These are phyloP conservation scores for Hydropsyche betteni DNA, from an alignment of 2,888 invertebrate species.

Conservation along the genomic window DNA sequence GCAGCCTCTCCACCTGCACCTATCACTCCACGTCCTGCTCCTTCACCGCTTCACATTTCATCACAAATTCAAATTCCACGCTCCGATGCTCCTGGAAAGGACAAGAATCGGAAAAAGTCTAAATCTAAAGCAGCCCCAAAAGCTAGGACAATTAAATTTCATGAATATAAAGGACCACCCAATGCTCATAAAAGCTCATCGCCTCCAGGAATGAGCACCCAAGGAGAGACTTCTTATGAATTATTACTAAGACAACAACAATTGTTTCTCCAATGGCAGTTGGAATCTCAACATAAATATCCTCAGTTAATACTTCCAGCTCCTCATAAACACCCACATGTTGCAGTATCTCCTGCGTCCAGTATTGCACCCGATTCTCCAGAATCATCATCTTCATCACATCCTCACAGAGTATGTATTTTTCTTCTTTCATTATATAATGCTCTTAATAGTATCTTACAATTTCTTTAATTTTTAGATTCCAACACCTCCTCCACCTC, in stretches of 20 bases:
- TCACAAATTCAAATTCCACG: constrained; percentile 60
- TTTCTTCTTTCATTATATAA: constrained; percentile 9
- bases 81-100: constrained; percentile 74
- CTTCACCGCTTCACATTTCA: constrained; percentile 55
- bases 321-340: constrained; percentile 66
- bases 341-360: constrained; percentile 58
- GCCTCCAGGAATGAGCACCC: constrained; percentile 62
- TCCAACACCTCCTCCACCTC: constrained; percentile 59
- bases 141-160: constrained; percentile 92
- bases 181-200: constrained; percentile 81
- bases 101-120: constrained; percentile 83
- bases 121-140: constrained; percentile 84
- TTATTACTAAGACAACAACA: constrained; percentile 94
- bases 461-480: constrained; percentile 44
- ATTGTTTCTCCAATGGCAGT: constrained; percentile 85
- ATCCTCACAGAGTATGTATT: constrained; percentile 49
- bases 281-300: constrained; percentile 84
- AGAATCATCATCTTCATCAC: constrained; percentile 50
- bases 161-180: constrained; percentile 95
- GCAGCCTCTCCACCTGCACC: constrained; percentile 54
- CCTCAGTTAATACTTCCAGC: constrained; percentile 85
- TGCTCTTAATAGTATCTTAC: neutral
- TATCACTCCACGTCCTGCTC: constrained; percentile 47
- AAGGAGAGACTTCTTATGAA: constrained; percentile 87
- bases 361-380: constrained; percentile 50